Base-by-base conservation (phyloP, 2,888 invertebrate genomes). In the Scaeva pyrastri region DNA sequence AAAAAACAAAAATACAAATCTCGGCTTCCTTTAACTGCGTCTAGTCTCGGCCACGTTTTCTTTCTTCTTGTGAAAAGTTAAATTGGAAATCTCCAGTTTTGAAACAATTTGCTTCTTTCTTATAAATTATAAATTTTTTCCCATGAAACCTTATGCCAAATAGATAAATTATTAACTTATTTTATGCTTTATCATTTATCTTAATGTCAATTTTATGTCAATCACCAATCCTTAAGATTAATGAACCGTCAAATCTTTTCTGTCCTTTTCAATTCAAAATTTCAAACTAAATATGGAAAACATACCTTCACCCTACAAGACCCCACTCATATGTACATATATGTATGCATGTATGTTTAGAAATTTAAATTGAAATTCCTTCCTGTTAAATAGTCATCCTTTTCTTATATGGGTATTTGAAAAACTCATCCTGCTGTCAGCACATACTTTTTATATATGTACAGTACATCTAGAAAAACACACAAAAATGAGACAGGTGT, bases 341-440 rank as follows among this genome's bases (percentile, higher is more conserved):
- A 14, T n/a, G 41, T 41, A 41, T 10, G n/a, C 39, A 11, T 11
- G 2, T 11, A 21, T 50, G 52, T 41, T 60, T 21, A 60, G 7
- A 60, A 60, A 39, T 41, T 39, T 68, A 68, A 68, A 68, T 68
- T 68, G 68, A 68, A 68, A 68, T 68, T 68, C 68, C 68, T n/a
- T 68, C 68, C 52, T 68, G 68, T 68, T 68, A 52, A 68, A 68
- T 39, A 68, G 68, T 52, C 39, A 52, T 68, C 68, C 50, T 45
- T 23, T 68, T 68, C 66, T 62, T 48, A 7, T 48, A 8, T 6
- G 48, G n/a, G n/a, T n/a, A 6, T 19, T 21, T 14, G 2, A 14
- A 50, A 36, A 50, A 50, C 66, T 68, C 45, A 68, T 68, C 19
- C 50, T 26, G 19, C 21, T 77, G 70, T 70, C 52, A 77, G 43